phyloP scores from a whole-genome alignment of 1,140 invertebrate genomes.

The Drosophila fuyamai region DNA sequence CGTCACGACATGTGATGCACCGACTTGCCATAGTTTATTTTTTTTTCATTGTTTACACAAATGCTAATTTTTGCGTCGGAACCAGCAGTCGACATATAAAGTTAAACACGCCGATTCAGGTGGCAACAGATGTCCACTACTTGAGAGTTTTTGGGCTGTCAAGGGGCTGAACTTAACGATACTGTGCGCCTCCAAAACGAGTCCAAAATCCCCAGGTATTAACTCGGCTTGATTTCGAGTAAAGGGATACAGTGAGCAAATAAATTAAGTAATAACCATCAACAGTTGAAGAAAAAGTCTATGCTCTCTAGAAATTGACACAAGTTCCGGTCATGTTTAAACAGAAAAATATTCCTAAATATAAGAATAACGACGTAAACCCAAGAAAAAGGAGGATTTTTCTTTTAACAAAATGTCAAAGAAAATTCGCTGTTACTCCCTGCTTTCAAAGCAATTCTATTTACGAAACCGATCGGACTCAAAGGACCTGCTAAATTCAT shows the following conservation, averaged over 20 bases:
- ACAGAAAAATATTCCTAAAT: no score
- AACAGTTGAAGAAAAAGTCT: constrained; percentile 24
- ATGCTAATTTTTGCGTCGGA: constrained; percentile 51
- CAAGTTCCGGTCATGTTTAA: no score
- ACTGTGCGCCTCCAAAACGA: neutral
- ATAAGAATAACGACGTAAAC: no score
- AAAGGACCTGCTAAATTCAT: no score
- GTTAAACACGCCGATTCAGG: constrained; percentile 12
- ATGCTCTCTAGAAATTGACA: no score
- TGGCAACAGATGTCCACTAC: constrained; percentile 26
- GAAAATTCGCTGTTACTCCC: no score
- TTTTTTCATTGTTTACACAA: constrained; percentile 55
- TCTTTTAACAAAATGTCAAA: no score
- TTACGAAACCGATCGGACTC: no score
- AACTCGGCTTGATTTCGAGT: neutral
- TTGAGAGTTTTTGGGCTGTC: neutral
- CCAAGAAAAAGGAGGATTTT: no score
- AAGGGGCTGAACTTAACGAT: neutral
- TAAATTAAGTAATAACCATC: no score
- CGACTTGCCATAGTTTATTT: constrained; percentile 32
- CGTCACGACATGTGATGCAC: constrained; percentile 56
- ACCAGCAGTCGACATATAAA: constrained; percentile 19
- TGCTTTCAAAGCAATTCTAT: no score
- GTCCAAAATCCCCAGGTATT: neutral
- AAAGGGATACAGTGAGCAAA: no score